Evolutionary conservation across 2,797 vertebrate species (phyloP).

Genomic region (Tauraco hartlaubi): DNA sequence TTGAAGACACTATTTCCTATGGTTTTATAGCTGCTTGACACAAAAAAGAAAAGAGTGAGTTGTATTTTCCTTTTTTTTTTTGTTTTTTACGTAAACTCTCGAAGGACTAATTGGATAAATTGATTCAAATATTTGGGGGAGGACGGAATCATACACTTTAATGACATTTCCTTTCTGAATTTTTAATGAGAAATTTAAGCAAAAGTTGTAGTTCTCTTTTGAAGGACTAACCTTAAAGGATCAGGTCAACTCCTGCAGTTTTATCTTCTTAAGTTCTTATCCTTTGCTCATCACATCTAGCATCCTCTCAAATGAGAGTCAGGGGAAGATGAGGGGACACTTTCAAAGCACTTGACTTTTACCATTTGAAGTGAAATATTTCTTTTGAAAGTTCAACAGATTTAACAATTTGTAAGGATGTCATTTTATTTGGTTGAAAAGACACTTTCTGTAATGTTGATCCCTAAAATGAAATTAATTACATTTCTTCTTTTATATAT

Average conservation of each 20-base stretch:
- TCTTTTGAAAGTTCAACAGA: neutral
- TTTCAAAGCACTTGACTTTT: neutral
- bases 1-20: neutral
- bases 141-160: neutral
- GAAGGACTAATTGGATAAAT: neutral
- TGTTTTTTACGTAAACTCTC: neutral
- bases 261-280: neutral
- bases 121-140: neutral
- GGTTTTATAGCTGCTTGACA: neutral
- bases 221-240: neutral
- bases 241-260: neutral
- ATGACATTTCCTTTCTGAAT: neutral
- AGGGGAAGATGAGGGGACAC: neutral
- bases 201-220: neutral
- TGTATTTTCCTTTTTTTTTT: accelerated
- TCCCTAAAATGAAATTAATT: neutral
- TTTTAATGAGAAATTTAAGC: neutral
- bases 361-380: neutral
- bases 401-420: neutral
- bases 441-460: neutral
- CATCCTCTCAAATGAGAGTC: neutral
- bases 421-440: neutral
- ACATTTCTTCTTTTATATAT: neutral
- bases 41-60: neutral
- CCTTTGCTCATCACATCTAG: neutral